A percentile compares a stretch with the other conserved stretches of the same genome.
Conservation (phyloP, 2,797 vertebrate species). For the Pampus argenteus region DNA sequence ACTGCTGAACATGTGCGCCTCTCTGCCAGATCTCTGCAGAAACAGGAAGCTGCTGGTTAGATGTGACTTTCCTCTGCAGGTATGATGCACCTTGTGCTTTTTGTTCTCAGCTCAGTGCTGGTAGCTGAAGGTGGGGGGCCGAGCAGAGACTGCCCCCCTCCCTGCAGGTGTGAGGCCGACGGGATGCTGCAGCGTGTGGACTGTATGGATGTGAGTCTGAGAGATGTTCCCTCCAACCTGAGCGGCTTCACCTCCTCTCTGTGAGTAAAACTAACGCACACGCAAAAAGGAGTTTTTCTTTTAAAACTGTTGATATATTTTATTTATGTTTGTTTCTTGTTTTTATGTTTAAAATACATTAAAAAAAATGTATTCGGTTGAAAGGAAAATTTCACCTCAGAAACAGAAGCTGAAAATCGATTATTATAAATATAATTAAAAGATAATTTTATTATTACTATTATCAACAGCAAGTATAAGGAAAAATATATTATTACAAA, state of each 20-base stretch:
- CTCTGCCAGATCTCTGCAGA: not conserved
- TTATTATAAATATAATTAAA: not conserved
- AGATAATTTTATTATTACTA: not conserved
- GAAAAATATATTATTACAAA: too few species aligned
- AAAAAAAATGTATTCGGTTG: too few species aligned
- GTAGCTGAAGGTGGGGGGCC: rapidly evolving
- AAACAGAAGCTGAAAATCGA: not conserved
- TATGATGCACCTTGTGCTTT: not conserved
- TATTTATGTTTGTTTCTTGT: too few species aligned
- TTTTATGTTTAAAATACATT: too few species aligned
- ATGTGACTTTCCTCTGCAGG: not conserved
- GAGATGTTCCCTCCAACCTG: slow-evolving; percentile 81
- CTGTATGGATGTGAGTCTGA: slow-evolving; percentile 86
- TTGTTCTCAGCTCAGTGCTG: not conserved
- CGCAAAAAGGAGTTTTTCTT: not conserved
- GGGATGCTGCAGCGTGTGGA: slow-evolving; percentile 80
- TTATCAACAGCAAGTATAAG: too few species aligned
- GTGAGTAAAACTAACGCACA: slow-evolving; percentile 74
- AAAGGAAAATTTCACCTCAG: too few species aligned
- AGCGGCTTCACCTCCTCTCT: slow-evolving; percentile 86
- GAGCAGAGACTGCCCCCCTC: slow-evolving; percentile 71
- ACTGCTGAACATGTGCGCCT: too few species aligned
- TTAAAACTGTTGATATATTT: too few species aligned
- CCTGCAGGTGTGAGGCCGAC: slow-evolving; percentile 84
- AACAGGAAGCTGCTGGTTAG: not conserved